Conservation (phyloP, 2,888 invertebrate species). For the Cancer borealis region DNA sequence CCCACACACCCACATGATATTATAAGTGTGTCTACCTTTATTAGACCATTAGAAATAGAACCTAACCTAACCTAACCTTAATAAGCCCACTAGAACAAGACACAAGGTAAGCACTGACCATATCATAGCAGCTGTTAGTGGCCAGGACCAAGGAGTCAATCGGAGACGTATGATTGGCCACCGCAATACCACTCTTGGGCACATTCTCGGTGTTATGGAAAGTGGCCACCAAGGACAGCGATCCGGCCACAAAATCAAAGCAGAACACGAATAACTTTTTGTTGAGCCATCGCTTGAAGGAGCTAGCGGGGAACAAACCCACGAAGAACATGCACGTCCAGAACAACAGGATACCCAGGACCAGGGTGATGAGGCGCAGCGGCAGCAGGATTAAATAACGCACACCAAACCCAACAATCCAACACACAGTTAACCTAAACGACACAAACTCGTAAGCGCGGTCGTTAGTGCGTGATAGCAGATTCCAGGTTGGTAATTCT, state of each 20-base stretch:
- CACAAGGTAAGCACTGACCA: constrained; percentile 85
- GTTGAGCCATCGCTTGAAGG: constrained; percentile 89
- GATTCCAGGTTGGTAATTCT: constrained; percentile 96
- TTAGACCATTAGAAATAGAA: background rate
- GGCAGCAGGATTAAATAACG: constrained; percentile 96
- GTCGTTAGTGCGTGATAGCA: constrained; percentile 95
- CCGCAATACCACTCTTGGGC: constrained; percentile 91
- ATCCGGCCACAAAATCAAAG: constrained; percentile 94
- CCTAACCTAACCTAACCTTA: background rate
- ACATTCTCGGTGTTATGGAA: constrained; percentile 93
- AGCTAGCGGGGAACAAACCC: constrained; percentile 89
- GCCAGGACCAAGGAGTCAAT: constrained; percentile 98
- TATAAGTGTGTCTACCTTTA: too few relatives aligned
- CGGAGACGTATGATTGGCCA: constrained; percentile 99
- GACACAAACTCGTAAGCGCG: constrained; percentile 95
- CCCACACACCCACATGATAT: too few relatives aligned
- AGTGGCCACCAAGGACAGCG: constrained; percentile 92
- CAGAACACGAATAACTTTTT: constrained; percentile 91
- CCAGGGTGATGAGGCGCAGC: constrained; percentile 89
- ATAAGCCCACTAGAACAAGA: background rate
- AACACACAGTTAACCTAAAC: constrained; percentile 94
- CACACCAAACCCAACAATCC: constrained; percentile 95
- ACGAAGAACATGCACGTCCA: constrained; percentile 92
- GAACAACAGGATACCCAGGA: constrained; percentile 87
- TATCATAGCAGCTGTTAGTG: constrained; percentile 97